Evolutionary conservation across 2,888 invertebrate species (phyloP).

Genomic region (Pyrocoelia pectoralis): DNA sequence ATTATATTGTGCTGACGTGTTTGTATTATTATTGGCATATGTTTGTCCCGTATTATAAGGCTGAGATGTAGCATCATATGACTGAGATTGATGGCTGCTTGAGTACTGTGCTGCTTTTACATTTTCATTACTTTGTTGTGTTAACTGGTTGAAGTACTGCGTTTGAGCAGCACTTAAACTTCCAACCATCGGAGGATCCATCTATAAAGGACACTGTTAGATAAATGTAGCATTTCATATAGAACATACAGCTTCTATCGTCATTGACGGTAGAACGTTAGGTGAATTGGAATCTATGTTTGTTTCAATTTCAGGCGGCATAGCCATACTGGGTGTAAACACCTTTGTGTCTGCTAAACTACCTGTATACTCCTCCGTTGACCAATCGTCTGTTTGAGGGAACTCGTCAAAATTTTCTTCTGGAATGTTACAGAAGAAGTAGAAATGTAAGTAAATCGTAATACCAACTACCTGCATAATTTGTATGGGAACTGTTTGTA

Average conservation of each 20-base stretch:
- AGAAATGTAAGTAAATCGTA: not conserved
- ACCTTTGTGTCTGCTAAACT: conserved; percentile 94
- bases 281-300: conserved; percentile 13
- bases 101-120: conserved; percentile 47
- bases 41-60: conserved; percentile 28
- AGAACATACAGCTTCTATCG: conserved; percentile 25
- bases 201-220: conserved; percentile 26
- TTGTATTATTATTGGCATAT: conserved; percentile 22
- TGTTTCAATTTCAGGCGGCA: conserved; percentile 44
- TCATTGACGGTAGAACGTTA: conserved; percentile 15
- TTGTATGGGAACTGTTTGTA: conserved; percentile 29
- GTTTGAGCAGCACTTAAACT: conserved; percentile 66
- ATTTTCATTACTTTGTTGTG: conserved; percentile 62
- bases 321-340: conserved; percentile 74
- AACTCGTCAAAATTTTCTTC: conserved; percentile 78
- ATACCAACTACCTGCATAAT: conserved; percentile 17
- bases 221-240: not conserved
- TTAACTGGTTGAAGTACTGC: conserved; percentile 67
- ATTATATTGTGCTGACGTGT: conserved; percentile 31
- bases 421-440: conserved; percentile 10
- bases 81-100: conserved; percentile 42
- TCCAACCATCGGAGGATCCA: conserved; percentile 59
- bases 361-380: conserved; percentile 90
- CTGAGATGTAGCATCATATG: conserved; percentile 42
- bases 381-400: conserved; percentile 66